Evolutionary conservation across 1,140 invertebrate species (phyloP), one percentile per base, ranked within the genome.

Genomic region (Platyura marginata): DNA sequence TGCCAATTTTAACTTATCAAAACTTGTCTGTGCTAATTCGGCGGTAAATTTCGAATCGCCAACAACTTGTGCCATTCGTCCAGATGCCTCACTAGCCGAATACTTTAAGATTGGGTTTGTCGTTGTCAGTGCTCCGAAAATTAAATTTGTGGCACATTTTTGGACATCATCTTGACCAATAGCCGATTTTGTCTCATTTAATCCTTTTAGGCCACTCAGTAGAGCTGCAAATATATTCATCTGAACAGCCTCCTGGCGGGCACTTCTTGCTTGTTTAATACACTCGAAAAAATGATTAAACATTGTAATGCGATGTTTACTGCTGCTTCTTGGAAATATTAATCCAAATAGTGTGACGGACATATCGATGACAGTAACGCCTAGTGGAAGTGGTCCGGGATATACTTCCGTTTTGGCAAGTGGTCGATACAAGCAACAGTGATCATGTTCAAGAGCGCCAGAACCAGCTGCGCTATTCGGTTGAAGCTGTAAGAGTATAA

Each of bases 181-280:
- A 20, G 72, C 76, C 6, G 75, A 76, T 67, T 95, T 95, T 16
- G 75, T 74, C 48, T 95, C 91, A 3, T 86, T 83, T 2, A 95
- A 62, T 19, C 80, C 80, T 59, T 92, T 89, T 23, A 98, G 64
- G 6, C 90, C 88, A 52, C 84, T 80, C 18, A 98, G 63, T 3
- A 98, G 64, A 6, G 92, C 90, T 13, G 92, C 90, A 56, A 97
- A 94, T 38, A 97, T 84, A 62, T 98, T 98, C 63, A 95, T 85
- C 59, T 96, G 91, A 16, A 98, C 81, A 2, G 92, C 92, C 61
- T 98, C 91, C 59, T 93, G 88, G 16, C 89, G 70, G 2, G 75
- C 74, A 8, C 85, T 88, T 60, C 95, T 95, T 0, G 89, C 87
- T 52, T 90, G 86, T 49, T 82, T 78, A 40, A 97, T 89, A 56